Evolutionary conservation across 2,113 vertebrate species (phyloP), one percentile per base, ranked within the genome.

Genomic region (Coreoperca whiteheadi): DNA sequence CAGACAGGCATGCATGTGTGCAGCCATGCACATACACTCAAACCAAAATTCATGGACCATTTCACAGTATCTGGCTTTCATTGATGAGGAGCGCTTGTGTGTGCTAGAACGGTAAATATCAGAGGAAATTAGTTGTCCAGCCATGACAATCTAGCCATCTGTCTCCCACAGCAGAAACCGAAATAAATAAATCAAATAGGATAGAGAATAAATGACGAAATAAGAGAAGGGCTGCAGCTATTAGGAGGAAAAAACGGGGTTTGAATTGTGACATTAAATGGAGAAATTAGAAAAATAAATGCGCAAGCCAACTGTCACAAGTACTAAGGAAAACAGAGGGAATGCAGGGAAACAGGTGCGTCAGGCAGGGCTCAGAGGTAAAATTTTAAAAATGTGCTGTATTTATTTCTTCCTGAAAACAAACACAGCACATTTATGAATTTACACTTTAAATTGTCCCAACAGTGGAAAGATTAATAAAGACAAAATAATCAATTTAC

Each of bases 51-150:
- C 71, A 84, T 76, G 48, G 60, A 57, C 41, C 72, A 73, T 88
- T 89, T 88, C 20, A 74, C 68, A 84, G 56, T 54, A 57, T 79
- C 67, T 68, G 64, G 68, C 79, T 78, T 64, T 78, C 41, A 81
- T 87, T 43, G 37, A 68, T 12, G 67, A 48, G 51, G 60, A 63
- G 68, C 39, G 69, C 18, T 57, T 61, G 60, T 64, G 51, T 75
- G 83, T 54, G 56, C 61, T 72, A n/a, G 48, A 80, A 63, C 60
- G 59, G 85, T 65, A 85, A 84, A 87, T 86, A 87, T 72, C 61
- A 73, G 57, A 82, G 80, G 82, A 86, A 85, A 90, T 87, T 54
- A 66, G 71, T 72, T 89, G 72, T 90, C 72, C 61, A 80, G 69
- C 66, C 80, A 67, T 77, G 69, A 82, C 85, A 87, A 73, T 83